Percentiles rank a stretch among this genome's conserved stretches.
phyloP scores from a whole-genome alignment of 2,888 invertebrate species.

The Myopa testacea region DNA sequence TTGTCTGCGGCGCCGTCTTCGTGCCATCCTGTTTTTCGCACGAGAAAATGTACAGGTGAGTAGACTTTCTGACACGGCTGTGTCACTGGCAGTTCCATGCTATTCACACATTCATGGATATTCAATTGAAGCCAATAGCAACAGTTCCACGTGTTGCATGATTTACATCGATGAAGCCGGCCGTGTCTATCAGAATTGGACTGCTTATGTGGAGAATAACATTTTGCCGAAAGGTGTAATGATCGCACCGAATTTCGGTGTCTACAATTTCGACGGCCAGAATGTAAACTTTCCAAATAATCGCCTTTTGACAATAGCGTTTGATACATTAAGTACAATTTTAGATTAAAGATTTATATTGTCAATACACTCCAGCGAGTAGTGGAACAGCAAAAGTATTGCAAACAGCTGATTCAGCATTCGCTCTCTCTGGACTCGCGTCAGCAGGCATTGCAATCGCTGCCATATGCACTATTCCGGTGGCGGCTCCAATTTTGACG shows the following conservation, averaged over 20 bases:
- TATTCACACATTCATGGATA: not conserved
- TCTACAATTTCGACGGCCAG: slow-evolving; percentile 53
- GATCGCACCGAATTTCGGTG: slow-evolving; percentile 68
- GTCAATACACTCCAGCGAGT: slow-evolving; percentile 56
- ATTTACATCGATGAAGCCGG: slow-evolving; percentile 64
- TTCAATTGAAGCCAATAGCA: slow-evolving; percentile 36
- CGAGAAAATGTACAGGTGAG: slow-evolving; percentile 63
- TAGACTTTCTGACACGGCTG: not conserved
- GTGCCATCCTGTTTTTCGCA: slow-evolving; percentile 61
- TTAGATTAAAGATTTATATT: slow-evolving; percentile 51
- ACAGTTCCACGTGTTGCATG: slow-evolving; percentile 61
- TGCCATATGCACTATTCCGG: slow-evolving; percentile 47
- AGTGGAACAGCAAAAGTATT: slow-evolving; percentile 42
- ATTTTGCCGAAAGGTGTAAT: slow-evolving; percentile 68
- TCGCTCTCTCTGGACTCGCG: slow-evolving; percentile 53
- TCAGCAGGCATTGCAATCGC: slow-evolving; percentile 54
- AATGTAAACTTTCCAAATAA: slow-evolving; percentile 32
- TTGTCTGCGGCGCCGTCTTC: slow-evolving; percentile 50
- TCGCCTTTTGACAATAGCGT: not conserved
- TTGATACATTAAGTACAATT: not conserved
- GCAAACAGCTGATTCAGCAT: slow-evolving; percentile 49
- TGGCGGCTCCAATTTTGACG: slow-evolving; percentile 55
- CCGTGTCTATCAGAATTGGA: slow-evolving; percentile 70
- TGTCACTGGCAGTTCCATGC: too few relatives aligned
- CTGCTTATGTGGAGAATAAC: slow-evolving; percentile 66